These are phyloP conservation scores for Hippoglossus hippoglossus DNA, from an alignment of 2,797 vertebrate species.

Conservation along the genomic window DNA sequence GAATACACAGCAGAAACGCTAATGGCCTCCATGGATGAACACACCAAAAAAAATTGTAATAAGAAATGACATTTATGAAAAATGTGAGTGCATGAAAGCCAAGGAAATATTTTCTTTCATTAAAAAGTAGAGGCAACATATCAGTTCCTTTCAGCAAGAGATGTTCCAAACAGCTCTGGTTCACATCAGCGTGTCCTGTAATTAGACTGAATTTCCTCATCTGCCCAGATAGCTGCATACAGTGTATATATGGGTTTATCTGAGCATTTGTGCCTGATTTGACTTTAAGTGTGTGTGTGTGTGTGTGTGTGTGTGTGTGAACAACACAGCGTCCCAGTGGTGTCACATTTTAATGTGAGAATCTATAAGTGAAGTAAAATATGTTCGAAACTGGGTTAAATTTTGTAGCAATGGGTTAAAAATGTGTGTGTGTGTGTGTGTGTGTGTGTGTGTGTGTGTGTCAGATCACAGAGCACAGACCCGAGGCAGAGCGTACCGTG, in stretches of 20 bases:
- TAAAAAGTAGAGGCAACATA: not conserved
- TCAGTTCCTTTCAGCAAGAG: slow-evolving; percentile 31
- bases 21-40: not conserved
- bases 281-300: slow-evolving; percentile 2
- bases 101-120: slow-evolving; percentile 2
- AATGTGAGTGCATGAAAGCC: not conserved
- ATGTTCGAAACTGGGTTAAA: slow-evolving; percentile 42
- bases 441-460: slow-evolving; percentile 5
- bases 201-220: slow-evolving; percentile 67
- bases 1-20: slow-evolving; percentile 18
- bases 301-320: not conserved
- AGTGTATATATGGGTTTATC: slow-evolving; percentile 11
- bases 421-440: slow-evolving; percentile 32
- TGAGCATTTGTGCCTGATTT: slow-evolving; percentile 1
- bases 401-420: slow-evolving; percentile 47
- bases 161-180: slow-evolving; percentile 58
- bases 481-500: slow-evolving; percentile 71
- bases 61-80: slow-evolving; percentile 12
- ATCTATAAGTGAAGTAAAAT: slow-evolving; percentile 25
- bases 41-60: not conserved
- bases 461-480: slow-evolving; percentile 49
- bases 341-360: slow-evolving; percentile 30
- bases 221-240: slow-evolving; percentile 39
- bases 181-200: slow-evolving; percentile 60
- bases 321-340: not conserved